Evolutionary conservation across 2,113 vertebrate genomes (phyloP).

Genomic region (Phrynosoma blainvillii): DNA sequence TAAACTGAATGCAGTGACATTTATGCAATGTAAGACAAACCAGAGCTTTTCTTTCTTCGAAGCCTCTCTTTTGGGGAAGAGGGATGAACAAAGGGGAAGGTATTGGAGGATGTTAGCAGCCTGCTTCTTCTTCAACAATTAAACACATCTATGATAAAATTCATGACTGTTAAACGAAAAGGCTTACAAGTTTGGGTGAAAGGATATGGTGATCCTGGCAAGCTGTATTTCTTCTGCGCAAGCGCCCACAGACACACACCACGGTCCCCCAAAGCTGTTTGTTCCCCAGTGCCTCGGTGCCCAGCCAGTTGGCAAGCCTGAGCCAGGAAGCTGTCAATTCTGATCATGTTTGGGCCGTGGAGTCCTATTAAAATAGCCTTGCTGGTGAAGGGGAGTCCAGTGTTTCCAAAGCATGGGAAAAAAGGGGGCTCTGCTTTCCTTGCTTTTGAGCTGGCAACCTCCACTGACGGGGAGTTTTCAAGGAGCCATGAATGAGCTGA

Average conservation of each 20-base stretch:
- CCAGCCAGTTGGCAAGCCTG: slow-evolving; percentile 93
- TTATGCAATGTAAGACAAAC: background rate
- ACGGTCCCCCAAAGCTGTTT: slow-evolving; percentile 77
- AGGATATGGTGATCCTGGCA: slow-evolving; percentile 45
- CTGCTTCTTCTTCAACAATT: background rate
- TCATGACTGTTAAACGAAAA: background rate
- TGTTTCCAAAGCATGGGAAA: slow-evolving; percentile 97
- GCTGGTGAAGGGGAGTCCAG: slow-evolving; percentile 88
- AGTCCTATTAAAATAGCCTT: slow-evolving; percentile 88
- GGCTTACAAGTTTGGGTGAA: background rate
- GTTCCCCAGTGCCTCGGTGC: slow-evolving; percentile 78
- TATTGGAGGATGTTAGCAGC: background rate
- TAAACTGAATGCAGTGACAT: background rate
- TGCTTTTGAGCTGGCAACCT: slow-evolving; percentile 94
- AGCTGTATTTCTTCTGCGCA: slow-evolving; percentile 65
- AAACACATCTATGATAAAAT: background rate
- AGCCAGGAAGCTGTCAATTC: slow-evolving; percentile 98
- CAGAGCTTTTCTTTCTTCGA: background rate
- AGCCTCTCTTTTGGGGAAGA: background rate
- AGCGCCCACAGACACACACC: slow-evolving; percentile 71
- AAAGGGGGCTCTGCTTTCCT: slow-evolving; percentile 87
- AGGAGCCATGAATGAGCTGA: slow-evolving; percentile 97
- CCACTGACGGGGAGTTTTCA: slow-evolving; percentile 89
- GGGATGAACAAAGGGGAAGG: background rate
- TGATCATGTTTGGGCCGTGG: slow-evolving; percentile 90